Conservation (phyloP, 2,113 vertebrate genomes). For the Vombatus ursinus region DNA sequence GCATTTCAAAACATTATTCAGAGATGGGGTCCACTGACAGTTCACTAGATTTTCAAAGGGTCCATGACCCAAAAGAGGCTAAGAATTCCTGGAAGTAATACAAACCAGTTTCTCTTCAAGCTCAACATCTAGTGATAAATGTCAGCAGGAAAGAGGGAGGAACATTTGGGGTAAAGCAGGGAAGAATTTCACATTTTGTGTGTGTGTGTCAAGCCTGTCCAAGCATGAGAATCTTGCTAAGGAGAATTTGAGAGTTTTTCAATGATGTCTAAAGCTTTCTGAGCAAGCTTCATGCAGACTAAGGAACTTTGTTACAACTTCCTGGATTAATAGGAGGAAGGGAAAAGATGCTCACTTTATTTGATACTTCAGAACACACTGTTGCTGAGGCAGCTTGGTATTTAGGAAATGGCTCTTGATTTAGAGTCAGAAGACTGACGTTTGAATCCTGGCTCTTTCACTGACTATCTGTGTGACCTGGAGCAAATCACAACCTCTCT, state of each 20-base stretch:
- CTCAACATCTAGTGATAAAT: too few relatives aligned
- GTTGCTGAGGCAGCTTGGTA: neutral
- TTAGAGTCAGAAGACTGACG: neutral
- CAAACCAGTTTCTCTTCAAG: too few relatives aligned
- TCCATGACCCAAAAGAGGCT: neutral
- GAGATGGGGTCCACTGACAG: neutral
- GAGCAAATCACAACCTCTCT: neutral
- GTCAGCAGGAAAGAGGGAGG: too few relatives aligned
- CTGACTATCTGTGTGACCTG: neutral
- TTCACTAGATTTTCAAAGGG: neutral
- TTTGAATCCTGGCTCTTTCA: neutral
- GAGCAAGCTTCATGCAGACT: neutral
- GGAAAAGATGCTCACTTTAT: neutral
- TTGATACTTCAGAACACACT: neutral
- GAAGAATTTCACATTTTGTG: neutral
- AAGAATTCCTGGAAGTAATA: neutral
- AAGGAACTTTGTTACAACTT: neutral
- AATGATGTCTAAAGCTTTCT: neutral
- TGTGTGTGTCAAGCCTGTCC: neutral
- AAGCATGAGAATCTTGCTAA: neutral
- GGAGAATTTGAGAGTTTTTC: neutral
- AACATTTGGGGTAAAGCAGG: neutral
- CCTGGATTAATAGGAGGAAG: neutral
- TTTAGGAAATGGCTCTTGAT: neutral
- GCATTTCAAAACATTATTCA: neutral